Percentiles rank a stretch among this genome's conserved stretches.
Conservation (phyloP, 2,797 vertebrate species). For the Squalus acanthias region DNA sequence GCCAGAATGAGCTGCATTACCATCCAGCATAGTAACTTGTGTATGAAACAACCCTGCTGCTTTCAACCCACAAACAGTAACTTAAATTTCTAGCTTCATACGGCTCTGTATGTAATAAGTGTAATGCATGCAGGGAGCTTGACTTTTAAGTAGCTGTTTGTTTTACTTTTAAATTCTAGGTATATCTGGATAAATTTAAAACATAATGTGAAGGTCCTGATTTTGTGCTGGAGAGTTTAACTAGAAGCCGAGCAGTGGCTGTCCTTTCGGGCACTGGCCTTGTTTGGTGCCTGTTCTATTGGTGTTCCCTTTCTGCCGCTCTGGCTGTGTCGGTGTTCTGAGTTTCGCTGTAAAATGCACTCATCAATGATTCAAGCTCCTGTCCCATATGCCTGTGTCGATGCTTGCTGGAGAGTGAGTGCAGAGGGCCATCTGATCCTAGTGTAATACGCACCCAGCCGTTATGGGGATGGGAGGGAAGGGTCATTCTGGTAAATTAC, state of each 20-base stretch:
- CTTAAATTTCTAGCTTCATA: not conserved
- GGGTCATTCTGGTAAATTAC: not conserved
- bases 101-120: not conserved
- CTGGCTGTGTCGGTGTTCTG: not conserved
- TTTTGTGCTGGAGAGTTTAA: not conserved
- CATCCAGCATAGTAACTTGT: not conserved
- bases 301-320: not conserved
- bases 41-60: not conserved
- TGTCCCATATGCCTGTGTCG: not conserved
- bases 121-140: not conserved
- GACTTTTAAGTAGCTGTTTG: not conserved
- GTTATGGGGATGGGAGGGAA: too few species aligned
- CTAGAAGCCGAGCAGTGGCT: not conserved
- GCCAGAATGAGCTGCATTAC: not conserved
- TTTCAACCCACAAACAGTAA: not conserved
- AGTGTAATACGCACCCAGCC: not conserved
- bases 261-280: not conserved
- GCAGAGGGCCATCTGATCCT: not conserved
- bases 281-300: not conserved
- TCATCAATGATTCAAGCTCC: conserved; percentile 6
- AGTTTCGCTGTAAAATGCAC: not conserved
- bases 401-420: not conserved
- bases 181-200: not conserved
- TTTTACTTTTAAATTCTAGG: not conserved
- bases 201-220: not conserved